Evolutionary conservation across 1,140 invertebrate species (phyloP).

Genomic region (Calephelis virginiensis): DNA sequence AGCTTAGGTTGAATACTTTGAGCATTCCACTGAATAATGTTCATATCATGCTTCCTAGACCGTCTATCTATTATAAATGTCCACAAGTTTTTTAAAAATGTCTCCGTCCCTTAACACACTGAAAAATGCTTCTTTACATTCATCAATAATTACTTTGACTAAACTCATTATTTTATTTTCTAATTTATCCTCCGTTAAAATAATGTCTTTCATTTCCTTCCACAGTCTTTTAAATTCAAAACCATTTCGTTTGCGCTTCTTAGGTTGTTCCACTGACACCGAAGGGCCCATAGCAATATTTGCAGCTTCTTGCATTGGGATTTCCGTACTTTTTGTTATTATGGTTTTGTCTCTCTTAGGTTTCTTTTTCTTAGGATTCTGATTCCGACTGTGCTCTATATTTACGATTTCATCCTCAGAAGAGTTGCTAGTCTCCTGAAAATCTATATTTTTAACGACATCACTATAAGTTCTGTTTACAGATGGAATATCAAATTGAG

Average conservation of each 20-base stretch:
- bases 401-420: no score
- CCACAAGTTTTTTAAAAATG: neutral
- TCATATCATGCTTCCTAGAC: no score
- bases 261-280: neutral
- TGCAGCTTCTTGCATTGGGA: neutral
- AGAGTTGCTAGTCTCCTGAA: neutral
- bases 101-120: neutral
- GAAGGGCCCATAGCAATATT: neutral
- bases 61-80: no score
- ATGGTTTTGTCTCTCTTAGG: neutral
- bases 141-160: neutral
- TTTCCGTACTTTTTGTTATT: neutral
- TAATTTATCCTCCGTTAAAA: neutral
- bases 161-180: neutral
- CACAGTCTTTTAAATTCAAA: neutral
- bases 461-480: neutral
- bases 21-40: no score
- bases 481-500: neutral
- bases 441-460: neutral
- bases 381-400: no score
- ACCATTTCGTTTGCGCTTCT: neutral
- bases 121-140: neutral
- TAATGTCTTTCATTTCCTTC: neutral
- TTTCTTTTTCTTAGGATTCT: no score
- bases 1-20: no score